Evolutionary conservation across 2,113 vertebrate species (phyloP), one percentile per base, ranked within the genome.

Genomic region (Ondatra zibethicus): DNA sequence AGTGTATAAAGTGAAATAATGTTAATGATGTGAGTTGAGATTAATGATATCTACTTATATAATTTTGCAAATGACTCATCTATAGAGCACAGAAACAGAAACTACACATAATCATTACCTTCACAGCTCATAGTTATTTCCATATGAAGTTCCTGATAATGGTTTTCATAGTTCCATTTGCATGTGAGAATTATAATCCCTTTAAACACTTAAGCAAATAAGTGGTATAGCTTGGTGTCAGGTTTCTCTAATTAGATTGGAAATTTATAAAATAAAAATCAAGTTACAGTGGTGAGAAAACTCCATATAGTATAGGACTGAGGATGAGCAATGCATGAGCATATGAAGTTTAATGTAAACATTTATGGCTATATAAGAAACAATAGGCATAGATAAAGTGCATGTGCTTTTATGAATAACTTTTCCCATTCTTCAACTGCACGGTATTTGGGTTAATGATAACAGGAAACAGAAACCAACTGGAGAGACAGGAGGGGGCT

Each of bases 11-110:
- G 16, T 31, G 11, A 77, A 50, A 31, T 31, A 31, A 14, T 31
- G 2, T 4, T 47, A 80, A 66, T 29, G 33, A 52, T 0, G 2
- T 75, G 0, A 0, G 1, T 63, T 7, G 4, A 52, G 25, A 23
- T 27, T 88, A 63, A 70, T 50, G 1, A 14, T 70, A 7, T 2
- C 29, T 3, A 89, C 3, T 12, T 50, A 45, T 3, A 5, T 55
- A 84, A 61, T 13, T 78, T 89, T n/a, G 39, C 3, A 89, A 85
- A 39, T 63, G 16, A 66, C 12, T 11, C 31, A 8, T 39, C 19
- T 77, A 0, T 58, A 88, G 82, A 65, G 23, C 23, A 47, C n/a
- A 13, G 11, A 12, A 58, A 58, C 29, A 88, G 5, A 78, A 93
- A 33, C 1, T 19, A 0, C 11, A 10, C 7, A 3, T 45, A 55